Percentiles rank a stretch among this genome's conserved stretches.
These are phyloP conservation scores for Pardalotus punctatus DNA, from an alignment of 2,113 vertebrate genomes.

Conservation along the genomic window DNA sequence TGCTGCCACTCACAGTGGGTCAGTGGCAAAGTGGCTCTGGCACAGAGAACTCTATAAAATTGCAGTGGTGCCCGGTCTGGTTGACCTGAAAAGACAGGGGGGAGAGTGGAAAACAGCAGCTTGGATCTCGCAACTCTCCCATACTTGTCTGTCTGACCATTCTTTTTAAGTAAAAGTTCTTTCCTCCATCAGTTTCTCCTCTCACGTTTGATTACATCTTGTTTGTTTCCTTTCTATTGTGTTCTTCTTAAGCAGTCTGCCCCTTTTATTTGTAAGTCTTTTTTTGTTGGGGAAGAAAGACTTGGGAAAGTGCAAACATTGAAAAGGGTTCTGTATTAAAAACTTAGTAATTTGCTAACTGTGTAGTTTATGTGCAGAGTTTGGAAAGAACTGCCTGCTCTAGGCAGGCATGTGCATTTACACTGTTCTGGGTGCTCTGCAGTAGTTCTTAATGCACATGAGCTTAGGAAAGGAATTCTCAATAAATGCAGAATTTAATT, in stretches of 20 bases:
- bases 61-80: rapidly evolving
- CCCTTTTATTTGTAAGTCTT: background rate
- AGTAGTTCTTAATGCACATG: background rate
- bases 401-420: background rate
- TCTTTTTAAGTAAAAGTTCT: background rate
- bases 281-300: background rate
- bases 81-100: background rate
- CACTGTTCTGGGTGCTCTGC: background rate
- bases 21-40: background rate
- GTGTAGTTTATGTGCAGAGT: background rate
- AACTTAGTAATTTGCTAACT: background rate
- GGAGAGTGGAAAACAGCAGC: background rate
- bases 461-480: background rate
- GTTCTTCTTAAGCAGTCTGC: background rate
- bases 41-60: background rate
- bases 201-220: background rate
- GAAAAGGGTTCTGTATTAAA: background rate
- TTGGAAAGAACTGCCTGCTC: background rate
- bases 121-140: background rate
- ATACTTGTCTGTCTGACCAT: rapidly evolving
- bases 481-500: background rate
- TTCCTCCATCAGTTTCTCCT: background rate
- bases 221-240: background rate
- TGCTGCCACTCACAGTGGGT: background rate
- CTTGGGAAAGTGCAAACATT: background rate